phyloP scores from a whole-genome alignment of 1,140 invertebrate species.

The Cyrtorhinus lividipennis region DNA sequence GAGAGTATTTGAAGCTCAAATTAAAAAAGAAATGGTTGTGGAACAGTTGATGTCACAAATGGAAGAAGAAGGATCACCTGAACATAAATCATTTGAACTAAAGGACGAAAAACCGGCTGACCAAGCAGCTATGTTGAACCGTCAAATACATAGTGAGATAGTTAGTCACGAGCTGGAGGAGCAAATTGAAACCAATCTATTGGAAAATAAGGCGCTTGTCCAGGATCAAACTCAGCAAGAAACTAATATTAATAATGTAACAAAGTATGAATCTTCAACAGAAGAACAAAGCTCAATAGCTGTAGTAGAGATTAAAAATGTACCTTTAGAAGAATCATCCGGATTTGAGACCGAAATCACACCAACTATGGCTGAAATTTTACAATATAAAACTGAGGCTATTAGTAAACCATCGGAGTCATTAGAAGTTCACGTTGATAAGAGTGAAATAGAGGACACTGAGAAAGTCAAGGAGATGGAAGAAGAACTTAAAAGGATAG shows the following conservation, averaged over 20 bases:
- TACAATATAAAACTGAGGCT: slow-evolving; percentile 28
- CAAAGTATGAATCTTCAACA: background rate
- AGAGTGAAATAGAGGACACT: slow-evolving; percentile 35
- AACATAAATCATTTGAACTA: slow-evolving; percentile 30
- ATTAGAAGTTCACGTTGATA: slow-evolving; percentile 36
- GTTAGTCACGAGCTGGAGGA: slow-evolving; percentile 30
- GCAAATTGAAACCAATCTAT: slow-evolving; percentile 28
- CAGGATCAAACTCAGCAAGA: too few relatives aligned
- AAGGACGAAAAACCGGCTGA: slow-evolving; percentile 25
- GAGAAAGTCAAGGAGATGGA: slow-evolving; percentile 33
- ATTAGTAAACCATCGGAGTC: slow-evolving; percentile 32
- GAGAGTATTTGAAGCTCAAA: slow-evolving; percentile 35
- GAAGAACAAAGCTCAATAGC: background rate
- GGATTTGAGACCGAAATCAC: background rate
- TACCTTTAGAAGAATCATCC: background rate
- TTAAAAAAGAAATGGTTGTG: slow-evolving; percentile 35
- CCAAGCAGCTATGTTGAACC: slow-evolving; percentile 26
- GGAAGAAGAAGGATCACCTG: slow-evolving; percentile 36
- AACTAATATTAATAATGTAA: too few relatives aligned
- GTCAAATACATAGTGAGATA: slow-evolving; percentile 31
- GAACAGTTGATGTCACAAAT: slow-evolving; percentile 33
- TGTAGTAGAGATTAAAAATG: slow-evolving; percentile 12
- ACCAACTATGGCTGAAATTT: slow-evolving; percentile 22
- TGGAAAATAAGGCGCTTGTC: background rate
- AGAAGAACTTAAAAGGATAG: slow-evolving; percentile 28